These are phyloP conservation scores for Halcyon chelicuti DNA, from an alignment of 2,797 vertebrate species.

Conservation along the genomic window DNA sequence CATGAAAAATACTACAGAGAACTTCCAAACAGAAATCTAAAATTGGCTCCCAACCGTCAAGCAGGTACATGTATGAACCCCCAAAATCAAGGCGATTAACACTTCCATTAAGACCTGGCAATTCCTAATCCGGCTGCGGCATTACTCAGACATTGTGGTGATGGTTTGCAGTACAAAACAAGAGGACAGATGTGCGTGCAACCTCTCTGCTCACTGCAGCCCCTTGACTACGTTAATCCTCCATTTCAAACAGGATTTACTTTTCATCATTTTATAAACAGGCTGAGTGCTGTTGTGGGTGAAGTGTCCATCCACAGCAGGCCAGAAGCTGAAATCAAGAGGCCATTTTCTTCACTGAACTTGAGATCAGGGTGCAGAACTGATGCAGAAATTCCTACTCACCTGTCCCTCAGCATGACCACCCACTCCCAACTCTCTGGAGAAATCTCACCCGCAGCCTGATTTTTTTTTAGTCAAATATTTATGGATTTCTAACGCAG, in stretches of 20 bases:
- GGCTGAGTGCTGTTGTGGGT: not conserved
- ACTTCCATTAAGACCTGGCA: not conserved
- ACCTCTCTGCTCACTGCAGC: not conserved
- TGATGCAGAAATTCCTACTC: not conserved
- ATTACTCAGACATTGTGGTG: not conserved
- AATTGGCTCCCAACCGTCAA: not conserved
- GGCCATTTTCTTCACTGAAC: not conserved
- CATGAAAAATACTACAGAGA: not conserved
- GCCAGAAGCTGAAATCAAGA: not conserved
- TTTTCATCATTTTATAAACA: constrained; percentile 29
- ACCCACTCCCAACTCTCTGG: not conserved
- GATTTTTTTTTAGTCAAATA: not conserved
- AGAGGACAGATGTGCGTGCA: not conserved
- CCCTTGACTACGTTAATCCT: not conserved
- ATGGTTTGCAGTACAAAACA: not conserved
- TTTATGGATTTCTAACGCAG: not conserved
- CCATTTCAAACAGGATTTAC: constrained; percentile 33
- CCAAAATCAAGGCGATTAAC: not conserved
- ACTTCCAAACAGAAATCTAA: not conserved
- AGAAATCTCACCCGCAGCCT: not conserved
- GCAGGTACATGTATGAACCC: not conserved
- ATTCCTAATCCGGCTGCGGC: not conserved
- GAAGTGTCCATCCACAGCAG: not conserved
- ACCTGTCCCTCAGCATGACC: not conserved
- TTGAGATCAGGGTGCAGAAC: not conserved